Percentiles rank a stretch among this genome's conserved stretches.
Conservation (phyloP, 2,888 invertebrate genomes). For the Epinotia ramella region DNA sequence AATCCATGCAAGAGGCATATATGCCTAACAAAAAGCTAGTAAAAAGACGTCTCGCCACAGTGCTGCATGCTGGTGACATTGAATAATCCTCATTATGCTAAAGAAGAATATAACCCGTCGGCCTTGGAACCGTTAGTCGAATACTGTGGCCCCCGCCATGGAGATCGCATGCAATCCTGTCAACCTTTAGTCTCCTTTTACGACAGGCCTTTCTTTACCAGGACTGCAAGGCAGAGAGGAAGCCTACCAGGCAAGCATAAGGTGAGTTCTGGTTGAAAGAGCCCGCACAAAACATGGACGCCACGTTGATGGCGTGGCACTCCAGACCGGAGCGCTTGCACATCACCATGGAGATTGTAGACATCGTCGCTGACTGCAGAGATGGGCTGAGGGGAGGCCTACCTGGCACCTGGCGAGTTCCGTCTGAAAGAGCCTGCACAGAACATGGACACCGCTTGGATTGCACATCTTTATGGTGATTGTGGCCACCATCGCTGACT, state of each 20-base stretch:
- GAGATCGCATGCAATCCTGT: too few species aligned
- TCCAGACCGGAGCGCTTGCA: slow-evolving; percentile 75
- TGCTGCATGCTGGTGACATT: too few species aligned
- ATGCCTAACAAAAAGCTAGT: too few species aligned
- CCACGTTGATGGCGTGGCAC: slow-evolving; percentile 72
- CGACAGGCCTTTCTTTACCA: too few species aligned
- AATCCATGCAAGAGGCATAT: too few species aligned
- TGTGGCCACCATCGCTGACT: slow-evolving; percentile 68
- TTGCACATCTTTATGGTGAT: slow-evolving; percentile 80
- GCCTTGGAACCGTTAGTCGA: too few species aligned
- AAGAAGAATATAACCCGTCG: too few species aligned
- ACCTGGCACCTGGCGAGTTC: slow-evolving; percentile 82
- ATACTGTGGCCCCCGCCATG: too few species aligned
- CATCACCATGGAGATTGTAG: slow-evolving; percentile 77
- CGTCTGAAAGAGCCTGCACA: slow-evolving; percentile 81
- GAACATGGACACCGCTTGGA: slow-evolving; percentile 80
- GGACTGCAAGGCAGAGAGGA: slow-evolving; percentile 41
- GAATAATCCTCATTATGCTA: too few species aligned
- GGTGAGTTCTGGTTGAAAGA: slow-evolving; percentile 75
- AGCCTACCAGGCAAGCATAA: slow-evolving; percentile 81
- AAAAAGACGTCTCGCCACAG: too few species aligned
- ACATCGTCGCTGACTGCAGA: slow-evolving; percentile 73
- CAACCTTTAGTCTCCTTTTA: too few species aligned
- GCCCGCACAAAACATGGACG: slow-evolving; percentile 85
- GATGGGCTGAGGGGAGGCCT: slow-evolving; percentile 6